Conservation (phyloP, 2,113 vertebrate genomes). For the Opisthocomus hoazin region DNA sequence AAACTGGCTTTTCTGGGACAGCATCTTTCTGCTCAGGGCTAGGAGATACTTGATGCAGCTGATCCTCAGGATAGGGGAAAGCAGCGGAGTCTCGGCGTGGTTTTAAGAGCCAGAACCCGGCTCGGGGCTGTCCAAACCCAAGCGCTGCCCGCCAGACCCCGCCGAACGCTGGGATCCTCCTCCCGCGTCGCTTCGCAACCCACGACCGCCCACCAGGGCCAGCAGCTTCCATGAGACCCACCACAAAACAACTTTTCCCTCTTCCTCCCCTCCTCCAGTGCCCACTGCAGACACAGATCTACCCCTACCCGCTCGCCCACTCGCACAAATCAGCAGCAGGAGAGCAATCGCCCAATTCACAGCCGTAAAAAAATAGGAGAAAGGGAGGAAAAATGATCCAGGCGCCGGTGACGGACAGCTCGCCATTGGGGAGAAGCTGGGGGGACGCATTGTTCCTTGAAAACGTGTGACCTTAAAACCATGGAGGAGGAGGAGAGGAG, state of each 20-base stretch:
- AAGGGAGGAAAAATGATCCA: background rate
- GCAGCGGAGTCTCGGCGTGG: background rate
- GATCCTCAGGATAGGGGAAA: background rate
- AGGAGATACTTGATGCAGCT: background rate
- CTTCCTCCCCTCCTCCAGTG: fast-evolving
- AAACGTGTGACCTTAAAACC: background rate
- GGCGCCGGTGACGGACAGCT: background rate
- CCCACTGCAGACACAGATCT: background rate
- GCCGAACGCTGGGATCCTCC: fast-evolving
- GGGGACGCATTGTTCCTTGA: background rate
- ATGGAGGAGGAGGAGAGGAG: background rate
- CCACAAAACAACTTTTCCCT: background rate
- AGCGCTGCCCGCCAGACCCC: background rate
- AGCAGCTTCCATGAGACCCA: background rate
- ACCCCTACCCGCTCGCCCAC: fast-evolving
- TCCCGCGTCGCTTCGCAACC: fast-evolving
- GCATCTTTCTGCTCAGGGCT: background rate
- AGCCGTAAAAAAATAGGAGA: background rate
- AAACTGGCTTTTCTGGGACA: background rate
- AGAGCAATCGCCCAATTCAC: background rate
- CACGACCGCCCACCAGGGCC: too few relatives aligned
- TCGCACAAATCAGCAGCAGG: background rate
- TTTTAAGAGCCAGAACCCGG: background rate
- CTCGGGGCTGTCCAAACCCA: background rate
- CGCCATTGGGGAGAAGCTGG: background rate